Conservation (phyloP, 2,888 invertebrate genomes). For the Leuctra nigra region DNA sequence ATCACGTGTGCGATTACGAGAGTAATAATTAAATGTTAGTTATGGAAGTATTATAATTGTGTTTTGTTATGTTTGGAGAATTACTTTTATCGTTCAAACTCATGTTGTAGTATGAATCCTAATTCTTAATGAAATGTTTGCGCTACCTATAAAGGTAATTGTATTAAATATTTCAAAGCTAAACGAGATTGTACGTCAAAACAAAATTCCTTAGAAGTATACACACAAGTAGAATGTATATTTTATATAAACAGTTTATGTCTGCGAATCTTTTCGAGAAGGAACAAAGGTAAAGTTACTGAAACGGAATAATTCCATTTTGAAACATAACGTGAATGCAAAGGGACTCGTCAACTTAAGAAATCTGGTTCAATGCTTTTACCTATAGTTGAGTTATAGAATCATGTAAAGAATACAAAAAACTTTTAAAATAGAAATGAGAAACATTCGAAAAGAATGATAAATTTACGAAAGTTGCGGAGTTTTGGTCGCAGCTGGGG, state of each 20-base stretch:
- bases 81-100: no score
- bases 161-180: no score
- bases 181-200: no score
- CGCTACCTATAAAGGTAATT: no score
- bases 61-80: no score
- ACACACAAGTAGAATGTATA: neutral
- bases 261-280: neutral
- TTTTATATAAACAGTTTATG: neutral
- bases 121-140: no score
- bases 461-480: slow-evolving; percentile 9
- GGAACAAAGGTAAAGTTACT: no score
- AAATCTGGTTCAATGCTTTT: neutral
- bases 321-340: neutral
- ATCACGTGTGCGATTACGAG: no score
- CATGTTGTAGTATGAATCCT: no score
- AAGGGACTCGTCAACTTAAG: neutral
- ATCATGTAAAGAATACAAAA: neutral
- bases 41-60: no score
- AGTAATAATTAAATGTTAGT: no score
- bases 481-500: slow-evolving; percentile 5
- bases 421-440: slow-evolving; percentile 11
- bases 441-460: slow-evolving; percentile 15
- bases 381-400: neutral
- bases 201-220: neutral
- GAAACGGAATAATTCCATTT: no score